Base-by-base conservation (phyloP, 2,888 invertebrate species). In the Agonopterix alstromeriana region DNA sequence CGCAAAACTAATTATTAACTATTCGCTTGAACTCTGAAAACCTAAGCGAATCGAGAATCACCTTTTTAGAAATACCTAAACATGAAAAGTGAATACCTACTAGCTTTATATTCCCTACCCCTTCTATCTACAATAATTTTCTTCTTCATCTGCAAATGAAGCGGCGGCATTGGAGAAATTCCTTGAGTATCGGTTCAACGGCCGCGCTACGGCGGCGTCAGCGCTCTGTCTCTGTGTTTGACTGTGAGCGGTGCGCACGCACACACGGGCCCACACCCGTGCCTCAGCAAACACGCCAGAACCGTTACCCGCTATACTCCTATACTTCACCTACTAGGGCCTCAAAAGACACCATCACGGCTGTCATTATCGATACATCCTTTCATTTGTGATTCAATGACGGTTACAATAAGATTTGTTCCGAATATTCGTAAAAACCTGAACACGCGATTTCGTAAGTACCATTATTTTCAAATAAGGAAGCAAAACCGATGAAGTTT, bases 161-260 rank as follows among this genome's bases (percentile, higher is more conserved):
- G 73, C 71, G 70, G 72, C 71, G 73, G 67, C 71, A 70, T 73
- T 81, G 80, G 86, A 88, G 88, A 88, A 87, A 88, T 88, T 87
- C 87, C 86, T 86, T 71, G 67, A 75, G 84, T 82, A 79, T 82
- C 84, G 85, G 87, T 87, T 88, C 87, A 87, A 87, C 76, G 86
- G 83, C 87, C 87, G 85, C 82, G 70, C 75, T 70, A 70, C 67
- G 72, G 77, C 66, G 70, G 75, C 76, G 78, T 75, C 73, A 75
- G 68, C 75, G 70, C 64, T 67, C 68, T 69, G 77, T 58, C 63
- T 73, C 77, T 75, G 78, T 79, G 79, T 67, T 69, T 75, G 68
- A 67, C 73, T 70, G 62, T 61, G 71, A 70, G 70, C 67, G 63
- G 68, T 71, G 70, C 74, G 57, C 69, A 77, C 85, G 76, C 84